Base-by-base conservation (phyloP, 2,888 invertebrate genomes). In the Drosophila greeni region DNA sequence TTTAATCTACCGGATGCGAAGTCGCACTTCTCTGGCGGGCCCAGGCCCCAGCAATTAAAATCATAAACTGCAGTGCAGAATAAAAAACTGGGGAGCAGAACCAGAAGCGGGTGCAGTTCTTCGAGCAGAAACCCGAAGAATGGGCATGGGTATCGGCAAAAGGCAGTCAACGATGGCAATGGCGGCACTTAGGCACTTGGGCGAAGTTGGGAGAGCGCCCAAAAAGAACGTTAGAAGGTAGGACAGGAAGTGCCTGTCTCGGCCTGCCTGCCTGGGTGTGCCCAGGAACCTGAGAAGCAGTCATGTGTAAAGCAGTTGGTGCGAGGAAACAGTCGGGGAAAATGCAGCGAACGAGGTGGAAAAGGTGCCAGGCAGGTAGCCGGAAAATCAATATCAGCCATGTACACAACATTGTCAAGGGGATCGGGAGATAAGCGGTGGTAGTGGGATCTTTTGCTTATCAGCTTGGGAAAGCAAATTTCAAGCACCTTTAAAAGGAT, bases 1-100 rank as follows among this genome's bases (percentile, higher is more conserved):
- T 71, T 66, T 73, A 73, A 75, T 75, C 74, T 60, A 74, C 75
- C 79, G 79, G 82, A 84, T 84, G 82, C 71, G 66, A 69, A 68
- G 70, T 70, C 71, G 72, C 71, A 58, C 66, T 73, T 62, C 45
- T 33, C 58, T 43, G 39, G 29, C 8, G 48, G 33, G 37, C 24
- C 48, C 24, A 43, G 26, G 33, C 40, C 54, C 60, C 67, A 31
- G 70, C 69, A 83, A 79, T 79, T 83, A 70, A 68, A 69, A 55
- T 55, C 45, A 70, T 37, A 47, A 55, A 55, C 66, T 68, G 61
- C 68, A 62, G 59, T 72, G 72, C 72, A 73, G 53, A 57, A 56
- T 51, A 55, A 65, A 68, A 58, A 68, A 29, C 53, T 61, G 58
- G 65, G 60, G 54, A 37, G 39, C 31, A 12, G 14, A 43, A 31